Conservation (phyloP, 2,113 vertebrate genomes). For the Oxyura jamaicensis region DNA sequence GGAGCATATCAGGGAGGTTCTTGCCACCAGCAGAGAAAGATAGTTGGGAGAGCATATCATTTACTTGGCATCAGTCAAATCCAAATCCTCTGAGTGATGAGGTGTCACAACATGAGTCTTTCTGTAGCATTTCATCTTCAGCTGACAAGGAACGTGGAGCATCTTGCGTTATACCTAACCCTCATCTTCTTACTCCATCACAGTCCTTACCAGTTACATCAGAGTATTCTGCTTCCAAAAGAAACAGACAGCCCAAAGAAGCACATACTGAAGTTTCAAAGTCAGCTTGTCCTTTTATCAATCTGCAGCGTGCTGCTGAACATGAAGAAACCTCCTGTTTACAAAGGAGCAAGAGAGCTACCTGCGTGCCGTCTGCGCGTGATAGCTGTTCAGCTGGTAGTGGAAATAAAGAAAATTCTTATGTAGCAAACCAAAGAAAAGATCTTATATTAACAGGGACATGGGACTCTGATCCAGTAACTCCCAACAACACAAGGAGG, state of each 20-base stretch:
- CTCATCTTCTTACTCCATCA: background rate
- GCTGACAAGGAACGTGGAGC: background rate
- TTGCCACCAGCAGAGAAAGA: background rate
- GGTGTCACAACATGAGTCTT: background rate
- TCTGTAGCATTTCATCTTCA: background rate
- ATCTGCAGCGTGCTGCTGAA: background rate
- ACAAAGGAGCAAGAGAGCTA: background rate
- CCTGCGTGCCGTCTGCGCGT: background rate
- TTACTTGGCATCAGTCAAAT: background rate
- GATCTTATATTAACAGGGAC: background rate
- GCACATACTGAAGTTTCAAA: background rate
- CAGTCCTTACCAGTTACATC: background rate
- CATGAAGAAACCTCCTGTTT: background rate
- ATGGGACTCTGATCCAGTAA: slow-evolving; percentile 7
- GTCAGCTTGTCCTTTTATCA: background rate
- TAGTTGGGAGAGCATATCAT: background rate
- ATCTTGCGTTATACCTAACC: background rate
- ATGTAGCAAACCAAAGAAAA: background rate
- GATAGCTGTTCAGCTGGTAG: background rate
- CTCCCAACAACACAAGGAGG: background rate
- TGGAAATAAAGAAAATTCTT: slow-evolving; percentile 39
- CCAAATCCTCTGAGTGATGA: background rate
- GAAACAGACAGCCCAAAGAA: background rate
- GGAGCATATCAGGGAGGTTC: background rate
- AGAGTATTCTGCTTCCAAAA: background rate